Percentiles rank a stretch among this genome's conserved stretches.
Conservation (phyloP, 1,140 invertebrate genomes). For the Vanessa atalanta region DNA sequence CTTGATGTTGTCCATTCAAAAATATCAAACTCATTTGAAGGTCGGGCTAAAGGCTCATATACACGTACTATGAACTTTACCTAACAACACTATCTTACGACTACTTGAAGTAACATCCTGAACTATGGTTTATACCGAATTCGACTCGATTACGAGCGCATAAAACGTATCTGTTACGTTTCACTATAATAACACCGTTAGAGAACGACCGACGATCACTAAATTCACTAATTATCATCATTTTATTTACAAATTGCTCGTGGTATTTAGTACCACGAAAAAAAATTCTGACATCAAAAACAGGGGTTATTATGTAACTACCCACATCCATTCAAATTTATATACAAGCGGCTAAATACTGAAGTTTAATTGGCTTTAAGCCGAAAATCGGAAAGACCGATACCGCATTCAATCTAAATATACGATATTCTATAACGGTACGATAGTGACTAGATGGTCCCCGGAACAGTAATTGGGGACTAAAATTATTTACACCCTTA, state of each 20-base stretch:
- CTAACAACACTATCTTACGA: constrained; percentile 64
- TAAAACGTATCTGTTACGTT: constrained; percentile 52
- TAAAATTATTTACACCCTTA: constrained; percentile 60
- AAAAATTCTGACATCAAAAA: constrained; percentile 26
- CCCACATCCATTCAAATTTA: constrained; percentile 35
- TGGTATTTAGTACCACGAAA: constrained; percentile 19
- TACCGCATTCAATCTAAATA: constrained; percentile 40
- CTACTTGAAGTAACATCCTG: constrained; percentile 59
- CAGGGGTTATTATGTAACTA: constrained; percentile 13
- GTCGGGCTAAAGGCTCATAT: constrained; percentile 35
- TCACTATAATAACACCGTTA: constrained; percentile 54
- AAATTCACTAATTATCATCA: constrained; percentile 61
- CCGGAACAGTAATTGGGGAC: constrained; percentile 53
- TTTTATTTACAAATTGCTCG: constrained; percentile 55
- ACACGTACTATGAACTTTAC: constrained; percentile 40
- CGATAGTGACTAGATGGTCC: constrained; percentile 73
- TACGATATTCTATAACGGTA: constrained; percentile 51
- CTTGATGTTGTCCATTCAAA: constrained; percentile 22
- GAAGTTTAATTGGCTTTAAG: constrained; percentile 51
- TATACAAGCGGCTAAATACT: constrained; percentile 67
- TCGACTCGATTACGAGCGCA: constrained; percentile 49
- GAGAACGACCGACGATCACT: constrained; percentile 42
- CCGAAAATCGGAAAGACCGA: constrained; percentile 26
- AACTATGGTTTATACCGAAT: constrained; percentile 52
- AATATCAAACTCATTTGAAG: constrained; percentile 24